These are phyloP conservation scores for Drosophila bunnanda DNA, from an alignment of 2,888 invertebrate genomes.

Conservation along the genomic window DNA sequence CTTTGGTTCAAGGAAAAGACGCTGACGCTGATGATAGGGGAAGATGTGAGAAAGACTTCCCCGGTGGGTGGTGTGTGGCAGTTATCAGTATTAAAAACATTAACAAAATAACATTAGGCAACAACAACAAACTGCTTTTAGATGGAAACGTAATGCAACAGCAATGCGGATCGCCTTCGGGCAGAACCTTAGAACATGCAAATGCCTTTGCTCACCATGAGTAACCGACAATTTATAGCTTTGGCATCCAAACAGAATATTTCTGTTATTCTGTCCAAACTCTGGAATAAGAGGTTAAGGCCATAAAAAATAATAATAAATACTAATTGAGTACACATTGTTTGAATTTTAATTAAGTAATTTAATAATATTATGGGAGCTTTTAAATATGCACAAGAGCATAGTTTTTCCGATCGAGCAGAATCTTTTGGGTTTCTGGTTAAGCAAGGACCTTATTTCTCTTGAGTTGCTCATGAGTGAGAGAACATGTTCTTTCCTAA, in stretches of 20 bases:
- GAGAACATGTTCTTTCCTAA: too few species aligned
- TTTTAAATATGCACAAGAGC: too few species aligned
- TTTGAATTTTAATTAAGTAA: background rate
- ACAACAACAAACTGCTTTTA: background rate
- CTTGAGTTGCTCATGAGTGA: too few species aligned
- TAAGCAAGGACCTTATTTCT: too few species aligned
- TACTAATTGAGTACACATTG: background rate
- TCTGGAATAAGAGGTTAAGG: too few species aligned
- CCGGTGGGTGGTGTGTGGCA: background rate
- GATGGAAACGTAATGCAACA: constrained; percentile 14
- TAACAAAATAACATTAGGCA: background rate
- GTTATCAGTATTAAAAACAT: constrained; percentile 19
- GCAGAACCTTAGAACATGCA: constrained; percentile 27
- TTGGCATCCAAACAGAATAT: background rate
- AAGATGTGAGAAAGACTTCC: background rate
- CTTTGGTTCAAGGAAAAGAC: constrained; percentile 14
- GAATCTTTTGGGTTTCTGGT: too few species aligned
- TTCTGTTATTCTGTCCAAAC: background rate
- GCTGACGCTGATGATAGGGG: constrained; percentile 4
- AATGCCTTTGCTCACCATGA: constrained; percentile 6
- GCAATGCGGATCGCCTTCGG: constrained; percentile 32
- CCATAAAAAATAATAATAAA: background rate
- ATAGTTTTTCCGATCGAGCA: too few species aligned
- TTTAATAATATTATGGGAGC: background rate
- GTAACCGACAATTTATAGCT: constrained; percentile 21